Conservation (phyloP, 2,797 vertebrate genomes). For the Helicolenus hilgendorfi region DNA sequence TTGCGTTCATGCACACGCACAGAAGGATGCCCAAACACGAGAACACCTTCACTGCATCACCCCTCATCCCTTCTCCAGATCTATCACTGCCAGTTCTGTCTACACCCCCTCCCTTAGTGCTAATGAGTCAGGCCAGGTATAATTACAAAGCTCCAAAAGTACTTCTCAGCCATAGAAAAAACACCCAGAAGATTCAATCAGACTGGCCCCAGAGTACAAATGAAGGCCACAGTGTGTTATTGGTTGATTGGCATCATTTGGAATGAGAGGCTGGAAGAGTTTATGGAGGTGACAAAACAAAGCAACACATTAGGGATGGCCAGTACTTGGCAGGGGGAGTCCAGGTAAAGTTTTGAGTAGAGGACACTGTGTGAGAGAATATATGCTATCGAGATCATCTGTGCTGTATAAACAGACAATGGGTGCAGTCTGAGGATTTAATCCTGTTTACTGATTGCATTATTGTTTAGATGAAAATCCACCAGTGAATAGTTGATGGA, state of each 20-base stretch:
- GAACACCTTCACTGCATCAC: conserved; percentile 51
- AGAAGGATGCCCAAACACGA: conserved; percentile 51
- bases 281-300: conserved; percentile 46
- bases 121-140: conserved; percentile 72
- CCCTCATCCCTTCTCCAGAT: conserved; percentile 66
- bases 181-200: conserved; percentile 55
- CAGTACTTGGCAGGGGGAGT: background rate
- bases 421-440: background rate
- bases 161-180: conserved; percentile 54
- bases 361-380: background rate
- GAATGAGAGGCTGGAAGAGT: conserved; percentile 17
- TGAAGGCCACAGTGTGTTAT: conserved; percentile 31
- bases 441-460: conserved; percentile 24
- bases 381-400: background rate
- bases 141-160: conserved; percentile 75
- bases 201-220: conserved; percentile 62
- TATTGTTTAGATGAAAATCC: background rate
- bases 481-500: background rate
- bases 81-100: conserved; percentile 77
- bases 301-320: conserved; percentile 1
- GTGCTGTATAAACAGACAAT: background rate
- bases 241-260: conserved; percentile 45
- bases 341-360: conserved; percentile 15
- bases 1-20: conserved; percentile 52
- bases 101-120: conserved; percentile 69